Evolutionary conservation across 2,113 vertebrate genomes (phyloP).

Genomic region (Morone chrysops): DNA sequence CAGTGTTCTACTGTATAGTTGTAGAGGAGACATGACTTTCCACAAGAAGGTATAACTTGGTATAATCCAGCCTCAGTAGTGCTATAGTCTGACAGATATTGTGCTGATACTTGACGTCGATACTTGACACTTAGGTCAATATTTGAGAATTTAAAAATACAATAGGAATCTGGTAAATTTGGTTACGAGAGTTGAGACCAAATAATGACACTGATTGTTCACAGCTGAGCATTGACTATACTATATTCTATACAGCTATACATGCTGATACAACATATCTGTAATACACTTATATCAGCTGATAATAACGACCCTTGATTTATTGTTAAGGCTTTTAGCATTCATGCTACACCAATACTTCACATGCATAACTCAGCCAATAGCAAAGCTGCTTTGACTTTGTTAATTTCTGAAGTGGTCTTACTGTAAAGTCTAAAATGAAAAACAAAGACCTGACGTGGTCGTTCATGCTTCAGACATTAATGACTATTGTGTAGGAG

Average conservation of each 20-base stretch:
- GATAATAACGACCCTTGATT: not conserved
- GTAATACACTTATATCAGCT: not conserved
- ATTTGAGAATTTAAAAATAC: not conserved
- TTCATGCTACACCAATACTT: not conserved
- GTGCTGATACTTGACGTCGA: too few species aligned
- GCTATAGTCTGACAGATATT: too few species aligned
- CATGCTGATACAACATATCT: not conserved
- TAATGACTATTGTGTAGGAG: not conserved
- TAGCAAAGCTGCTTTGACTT: not conserved
- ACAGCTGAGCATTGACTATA: not conserved
- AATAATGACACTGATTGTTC: too few species aligned
- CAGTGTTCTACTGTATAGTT: too few species aligned
- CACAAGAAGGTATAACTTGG: not conserved
- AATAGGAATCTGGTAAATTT: not conserved
- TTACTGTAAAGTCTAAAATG: not conserved
- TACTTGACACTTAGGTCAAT: not conserved
- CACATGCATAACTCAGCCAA: not conserved
- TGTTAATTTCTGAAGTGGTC: not conserved
- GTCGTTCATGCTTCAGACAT: not conserved
- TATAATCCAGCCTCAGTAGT: not conserved
- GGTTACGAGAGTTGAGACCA: not conserved
- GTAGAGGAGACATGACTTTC: not conserved
- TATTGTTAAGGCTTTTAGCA: too few species aligned
- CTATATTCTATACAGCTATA: not conserved
- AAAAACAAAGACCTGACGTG: too few species aligned